Evolutionary conservation across 2,888 invertebrate genomes (phyloP), one percentile per base, ranked within the genome.

Genomic region (Drosophila imparisetae): DNA sequence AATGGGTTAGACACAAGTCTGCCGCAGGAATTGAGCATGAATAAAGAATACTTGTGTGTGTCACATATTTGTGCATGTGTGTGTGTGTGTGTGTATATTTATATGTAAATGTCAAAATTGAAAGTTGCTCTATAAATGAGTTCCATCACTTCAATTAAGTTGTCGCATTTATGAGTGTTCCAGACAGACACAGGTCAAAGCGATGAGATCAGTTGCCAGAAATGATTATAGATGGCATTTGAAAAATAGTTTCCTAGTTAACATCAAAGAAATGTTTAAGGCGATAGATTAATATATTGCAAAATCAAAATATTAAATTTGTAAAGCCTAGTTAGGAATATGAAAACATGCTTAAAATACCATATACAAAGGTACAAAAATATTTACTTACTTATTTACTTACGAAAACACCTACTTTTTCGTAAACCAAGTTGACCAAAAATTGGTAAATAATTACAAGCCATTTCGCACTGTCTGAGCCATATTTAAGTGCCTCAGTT

Each of bases 11-110:
- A 38, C 75, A 53, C 75, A 80, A 66, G 57, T 59, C 74, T 27
- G 11, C 21, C 78, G 45, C 81, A 78, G 82, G 81, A 81, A 81
- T 78, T 52, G 74, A 53, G 54, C 59, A 58, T 66, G 61, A 64
- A 81, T 67, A 40, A 52, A 40, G 34, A 29, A 40, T n/a, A n/a
- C n/a, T n/a, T n/a, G n/a, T n/a, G n/a, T 42, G 42, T 21, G 27
- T 4, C 29, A 36, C 2, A 29, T 27, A 38, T 42, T 13, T 30
- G 11, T 24, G 2, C 21, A 2, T 42, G 1, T 40, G n/a, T 13
- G 36, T 38, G 29, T 38, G 29, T 40, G 30, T 36, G n/a, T 27
- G 24, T 54, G 10, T 34, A 13, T 6, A 18, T 18, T n/a, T 24
- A 49, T 27, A 73, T 66, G 61, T 58, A 75, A 63, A 69, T 64